A percentile compares a stretch with the other conserved stretches of the same genome.
Evolutionary conservation across 2,888 invertebrate genomes (phyloP).

Genomic region (Bugulina stolonifera): DNA sequence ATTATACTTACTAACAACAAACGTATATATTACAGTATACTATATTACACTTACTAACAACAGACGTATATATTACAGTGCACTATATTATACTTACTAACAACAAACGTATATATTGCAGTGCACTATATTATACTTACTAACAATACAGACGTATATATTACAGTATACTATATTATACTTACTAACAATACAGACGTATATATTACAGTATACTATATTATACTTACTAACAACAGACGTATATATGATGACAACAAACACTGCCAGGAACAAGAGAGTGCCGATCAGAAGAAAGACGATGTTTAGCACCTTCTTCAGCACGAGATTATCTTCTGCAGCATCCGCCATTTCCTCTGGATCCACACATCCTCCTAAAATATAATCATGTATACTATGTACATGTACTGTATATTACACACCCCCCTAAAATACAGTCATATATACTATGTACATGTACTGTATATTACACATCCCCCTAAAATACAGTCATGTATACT

Average conservation of each 20-base stretch:
- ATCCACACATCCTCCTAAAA: constrained; percentile 23
- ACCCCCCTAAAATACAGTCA: too few relatives aligned
- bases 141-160: neutral
- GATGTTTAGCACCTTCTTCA: constrained; percentile 44
- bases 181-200: neutral
- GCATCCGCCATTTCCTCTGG: constrained; percentile 23
- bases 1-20: too few relatives aligned
- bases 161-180: neutral
- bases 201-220: neutral
- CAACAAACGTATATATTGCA: neutral
- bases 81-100: neutral
- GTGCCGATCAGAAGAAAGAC: constrained; percentile 44
- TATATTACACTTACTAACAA: too few relatives aligned
- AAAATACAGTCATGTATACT: too few relatives aligned
- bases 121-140: neutral
- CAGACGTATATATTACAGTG: too few relatives aligned
- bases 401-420: too few relatives aligned
- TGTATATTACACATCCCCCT: too few relatives aligned
- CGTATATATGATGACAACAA: constrained; percentile 44
- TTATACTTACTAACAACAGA: constrained; percentile 34
- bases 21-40: too few relatives aligned
- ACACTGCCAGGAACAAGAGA: constrained; percentile 40
- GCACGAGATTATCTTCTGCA: constrained; percentile 29
- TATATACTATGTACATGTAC: too few relatives aligned
- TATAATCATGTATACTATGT: neutral